phyloP scores from a whole-genome alignment of 2,888 invertebrate genomes.

The Cephalotes varians region DNA sequence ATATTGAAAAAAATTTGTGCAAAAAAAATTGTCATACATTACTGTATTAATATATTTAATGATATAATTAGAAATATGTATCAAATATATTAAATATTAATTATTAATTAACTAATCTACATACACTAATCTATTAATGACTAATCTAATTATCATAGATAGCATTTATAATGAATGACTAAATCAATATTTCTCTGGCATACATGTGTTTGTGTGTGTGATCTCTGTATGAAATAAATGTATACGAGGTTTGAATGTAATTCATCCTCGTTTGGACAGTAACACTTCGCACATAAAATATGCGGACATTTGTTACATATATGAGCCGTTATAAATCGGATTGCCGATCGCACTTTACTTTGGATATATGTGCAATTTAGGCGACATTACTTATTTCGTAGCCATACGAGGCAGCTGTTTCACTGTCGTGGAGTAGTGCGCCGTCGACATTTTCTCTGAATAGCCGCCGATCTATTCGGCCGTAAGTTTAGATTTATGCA shows the following conservation, averaged over 20 bases:
- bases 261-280: background rate
- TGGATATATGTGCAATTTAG: constrained; percentile 44
- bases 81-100: constrained; percentile 8
- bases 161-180: constrained; percentile 3
- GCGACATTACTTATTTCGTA: constrained; percentile 45
- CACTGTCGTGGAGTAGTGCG: constrained; percentile 18
- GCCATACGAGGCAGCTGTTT: constrained; percentile 48
- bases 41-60: background rate
- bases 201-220: too few relatives aligned
- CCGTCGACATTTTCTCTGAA: constrained; percentile 47
- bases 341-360: constrained; percentile 41
- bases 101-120: too few relatives aligned
- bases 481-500: constrained; percentile 49
- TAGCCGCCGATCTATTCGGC: constrained; percentile 35
- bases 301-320: constrained; percentile 15
- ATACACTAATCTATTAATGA: background rate
- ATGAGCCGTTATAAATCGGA: constrained; percentile 35
- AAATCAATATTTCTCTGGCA: too few relatives aligned
- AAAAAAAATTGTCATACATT: too few relatives aligned
- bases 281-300: background rate
- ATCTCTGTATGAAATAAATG: background rate
- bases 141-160: background rate
- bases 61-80: background rate
- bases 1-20: background rate
- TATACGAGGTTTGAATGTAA: background rate